Base-by-base conservation (phyloP, 1,140 invertebrate genomes). In the Halictus rubicundus region DNA sequence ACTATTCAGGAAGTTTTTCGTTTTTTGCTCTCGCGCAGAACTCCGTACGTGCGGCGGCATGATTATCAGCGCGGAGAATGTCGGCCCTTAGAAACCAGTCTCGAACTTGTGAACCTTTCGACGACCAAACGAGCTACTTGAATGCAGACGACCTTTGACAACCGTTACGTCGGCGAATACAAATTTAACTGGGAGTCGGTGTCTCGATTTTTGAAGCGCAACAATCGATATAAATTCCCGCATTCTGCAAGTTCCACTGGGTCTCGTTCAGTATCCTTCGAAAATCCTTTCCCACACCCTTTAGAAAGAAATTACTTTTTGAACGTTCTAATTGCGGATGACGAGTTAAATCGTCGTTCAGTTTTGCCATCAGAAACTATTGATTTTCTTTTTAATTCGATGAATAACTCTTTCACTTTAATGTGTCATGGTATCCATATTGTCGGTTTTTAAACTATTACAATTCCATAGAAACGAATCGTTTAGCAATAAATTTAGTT, bases 111-210 rank as follows among this genome's bases (percentile, higher is more conserved):
- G 68, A 64, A 72, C 60, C 76, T 78, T 77, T 72, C 76, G 69
- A 72, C 69, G 69, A 72, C 76, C 32, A 72, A 78, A 78, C 76
- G 76, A 72, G 69, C 59, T 65, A 72, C 76, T 78, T 78, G 69
- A 78, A 78, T 72, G 49, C 76, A 69, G 57, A 77, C 46, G 27
- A 65, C 72, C 52, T 60, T 52, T 37, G n/a, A 32, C 16, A 27
- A 46, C 60, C 57, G 25, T n/a, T 63, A 27, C 49, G 32, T 72
- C 32, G 46, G 64, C 14, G 32, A 23, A 64, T 46, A 72, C 37
- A 46, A 72, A 72, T 8, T 39, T 9, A 16, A 23, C 4, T 23
- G 5, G 46, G 14, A 49, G 7, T 42, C 37, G 7, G 49, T 12
- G n/a, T 9, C 49, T 23, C 64, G 54, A 61, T 78, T 71, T 72